phyloP scores from a whole-genome alignment of 2,888 invertebrate species.

The Chesias legatella region DNA sequence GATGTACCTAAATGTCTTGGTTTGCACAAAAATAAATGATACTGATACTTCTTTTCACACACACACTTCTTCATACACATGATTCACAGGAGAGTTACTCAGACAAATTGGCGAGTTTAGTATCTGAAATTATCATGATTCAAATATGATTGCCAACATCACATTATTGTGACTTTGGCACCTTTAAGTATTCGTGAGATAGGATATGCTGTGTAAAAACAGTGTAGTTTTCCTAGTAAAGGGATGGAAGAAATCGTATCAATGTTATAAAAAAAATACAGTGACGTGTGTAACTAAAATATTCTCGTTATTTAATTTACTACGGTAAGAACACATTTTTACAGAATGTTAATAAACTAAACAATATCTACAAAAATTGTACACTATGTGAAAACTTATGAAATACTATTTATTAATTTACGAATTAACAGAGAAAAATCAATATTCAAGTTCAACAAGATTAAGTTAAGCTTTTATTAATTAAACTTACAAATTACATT shows the following conservation, averaged over 20 bases:
- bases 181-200: too few relatives aligned
- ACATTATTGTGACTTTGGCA: too few relatives aligned
- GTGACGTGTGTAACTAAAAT: slow-evolving; percentile 75
- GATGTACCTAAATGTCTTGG: too few relatives aligned
- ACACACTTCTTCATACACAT: too few relatives aligned
- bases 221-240: too few relatives aligned
- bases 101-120: too few relatives aligned
- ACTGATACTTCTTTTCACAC: too few relatives aligned
- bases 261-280: slow-evolving; percentile 51
- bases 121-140: too few relatives aligned
- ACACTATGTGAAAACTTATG: slow-evolving; percentile 78
- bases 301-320: slow-evolving; percentile 81
- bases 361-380: slow-evolving; percentile 79
- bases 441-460: slow-evolving; percentile 76
- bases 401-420: slow-evolving; percentile 69
- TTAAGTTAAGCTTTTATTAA: slow-evolving; percentile 72
- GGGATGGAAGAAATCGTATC: slow-evolving; percentile 14
- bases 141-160: too few relatives aligned
- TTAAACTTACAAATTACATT: slow-evolving; percentile 56
- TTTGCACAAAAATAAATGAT: too few relatives aligned
- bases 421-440: slow-evolving; percentile 72
- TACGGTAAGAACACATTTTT: slow-evolving; percentile 81
- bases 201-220: too few relatives aligned
- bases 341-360: slow-evolving; percentile 80
- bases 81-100: too few relatives aligned